These are phyloP conservation scores for Cheilosia vulpina DNA, from an alignment of 2,888 invertebrate species.

Conservation along the genomic window DNA sequence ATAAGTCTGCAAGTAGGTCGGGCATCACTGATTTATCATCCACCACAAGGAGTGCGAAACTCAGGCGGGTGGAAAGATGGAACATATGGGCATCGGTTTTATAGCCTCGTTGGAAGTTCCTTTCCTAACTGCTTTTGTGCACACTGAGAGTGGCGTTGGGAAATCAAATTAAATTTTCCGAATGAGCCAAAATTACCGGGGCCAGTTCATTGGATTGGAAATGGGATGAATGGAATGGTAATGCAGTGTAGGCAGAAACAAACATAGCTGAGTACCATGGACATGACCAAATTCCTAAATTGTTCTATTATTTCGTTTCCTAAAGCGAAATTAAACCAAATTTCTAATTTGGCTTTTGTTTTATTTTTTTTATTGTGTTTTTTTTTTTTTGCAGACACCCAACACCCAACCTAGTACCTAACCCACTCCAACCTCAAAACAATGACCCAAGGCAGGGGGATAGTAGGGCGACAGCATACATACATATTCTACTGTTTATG, in stretches of 20 bases:
- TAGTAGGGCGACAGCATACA: too few relatives aligned
- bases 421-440: too few relatives aligned
- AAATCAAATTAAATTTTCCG: conserved; percentile 12
- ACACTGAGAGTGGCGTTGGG: not conserved
- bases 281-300: too few relatives aligned
- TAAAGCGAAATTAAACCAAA: too few relatives aligned
- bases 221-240: not conserved
- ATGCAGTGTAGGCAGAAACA: not conserved
- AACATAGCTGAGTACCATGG: too few relatives aligned
- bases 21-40: conserved; percentile 27
- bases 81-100: conserved; percentile 27
- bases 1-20: conserved; percentile 37
- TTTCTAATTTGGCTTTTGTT: too few relatives aligned
- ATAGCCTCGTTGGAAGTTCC: conserved; percentile 39
- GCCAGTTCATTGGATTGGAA: conserved; percentile 8
- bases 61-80: conserved; percentile 19
- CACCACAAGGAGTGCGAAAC: conserved; percentile 3
- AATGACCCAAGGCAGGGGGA: too few relatives aligned
- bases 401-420: too few relatives aligned
- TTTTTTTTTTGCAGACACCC: too few relatives aligned
- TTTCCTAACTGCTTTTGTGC: not conserved
- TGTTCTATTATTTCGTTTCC: too few relatives aligned
- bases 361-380: too few relatives aligned
- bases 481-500: too few relatives aligned
- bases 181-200: not conserved